phyloP scores from a whole-genome alignment of 2,113 vertebrate genomes.

The Salvator merianae region DNA sequence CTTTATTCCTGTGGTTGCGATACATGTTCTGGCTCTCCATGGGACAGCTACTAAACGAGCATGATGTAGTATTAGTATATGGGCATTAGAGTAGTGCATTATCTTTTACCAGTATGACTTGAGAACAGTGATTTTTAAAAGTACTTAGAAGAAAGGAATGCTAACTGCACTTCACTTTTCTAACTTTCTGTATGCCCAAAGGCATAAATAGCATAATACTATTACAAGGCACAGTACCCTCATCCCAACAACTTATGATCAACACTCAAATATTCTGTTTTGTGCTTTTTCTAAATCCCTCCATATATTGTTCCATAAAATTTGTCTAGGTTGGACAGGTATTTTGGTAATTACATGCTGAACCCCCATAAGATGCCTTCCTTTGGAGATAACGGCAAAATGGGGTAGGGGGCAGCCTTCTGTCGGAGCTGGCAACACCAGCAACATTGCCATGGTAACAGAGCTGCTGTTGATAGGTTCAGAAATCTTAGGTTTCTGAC shows the following conservation, averaged over 20 bases:
- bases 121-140: background rate
- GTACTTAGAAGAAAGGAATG: background rate
- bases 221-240: background rate
- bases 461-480: background rate
- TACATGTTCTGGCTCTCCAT: background rate
- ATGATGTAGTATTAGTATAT: background rate
- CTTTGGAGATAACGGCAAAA: background rate
- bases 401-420: background rate
- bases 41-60: background rate
- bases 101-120: background rate
- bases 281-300: background rate
- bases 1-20: background rate
- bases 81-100: background rate
- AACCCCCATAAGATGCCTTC: background rate
- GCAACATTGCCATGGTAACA: background rate
- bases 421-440: background rate
- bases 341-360: background rate
- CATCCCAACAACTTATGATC: background rate
- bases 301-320: background rate
- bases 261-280: background rate
- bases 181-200: background rate
- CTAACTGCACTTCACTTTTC: background rate
- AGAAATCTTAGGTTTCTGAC: background rate
- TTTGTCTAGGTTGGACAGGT: background rate
- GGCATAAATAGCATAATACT: background rate